phyloP scores from a whole-genome alignment of 2,113 vertebrate genomes.

The Ammodytes marinus region DNA sequence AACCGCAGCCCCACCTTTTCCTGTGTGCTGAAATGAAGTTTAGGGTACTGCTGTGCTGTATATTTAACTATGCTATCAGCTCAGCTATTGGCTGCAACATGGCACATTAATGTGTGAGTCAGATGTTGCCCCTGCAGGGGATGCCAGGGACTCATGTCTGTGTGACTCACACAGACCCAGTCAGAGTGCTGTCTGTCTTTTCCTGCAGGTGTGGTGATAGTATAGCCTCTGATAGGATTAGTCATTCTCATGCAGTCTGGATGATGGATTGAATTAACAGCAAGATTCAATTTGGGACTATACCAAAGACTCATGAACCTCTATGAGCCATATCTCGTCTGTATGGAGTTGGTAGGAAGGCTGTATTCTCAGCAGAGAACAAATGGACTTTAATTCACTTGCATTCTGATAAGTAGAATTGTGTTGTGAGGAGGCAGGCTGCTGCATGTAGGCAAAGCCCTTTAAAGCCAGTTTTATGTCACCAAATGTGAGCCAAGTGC shows the following conservation, averaged over 20 bases:
- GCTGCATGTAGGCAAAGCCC: slow-evolving; percentile 50
- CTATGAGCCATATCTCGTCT: background rate
- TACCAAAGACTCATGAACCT: background rate
- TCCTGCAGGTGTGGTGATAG: background rate
- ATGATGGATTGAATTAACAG: background rate
- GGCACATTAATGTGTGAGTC: background rate
- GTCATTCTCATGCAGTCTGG: background rate
- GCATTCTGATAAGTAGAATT: background rate
- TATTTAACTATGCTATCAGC: background rate
- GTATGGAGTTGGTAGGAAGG: background rate
- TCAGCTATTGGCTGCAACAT: slow-evolving; percentile 32
- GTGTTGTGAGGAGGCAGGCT: slow-evolving; percentile 23
- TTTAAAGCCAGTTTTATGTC: slow-evolving; percentile 48
- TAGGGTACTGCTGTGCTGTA: background rate
- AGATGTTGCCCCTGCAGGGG: slow-evolving; percentile 17
- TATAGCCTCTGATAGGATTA: background rate
- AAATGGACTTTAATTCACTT: background rate
- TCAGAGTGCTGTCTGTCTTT: background rate
- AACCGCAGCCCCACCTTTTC: background rate
- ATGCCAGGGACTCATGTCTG: slow-evolving; percentile 47
- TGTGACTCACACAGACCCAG: slow-evolving; percentile 48
- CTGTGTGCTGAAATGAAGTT: background rate
- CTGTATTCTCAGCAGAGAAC: background rate
- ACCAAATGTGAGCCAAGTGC: slow-evolving; percentile 35
- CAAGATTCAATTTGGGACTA: background rate